These are phyloP conservation scores for Xanthia icteritia DNA, from an alignment of 2,888 invertebrate genomes.

Conservation along the genomic window DNA sequence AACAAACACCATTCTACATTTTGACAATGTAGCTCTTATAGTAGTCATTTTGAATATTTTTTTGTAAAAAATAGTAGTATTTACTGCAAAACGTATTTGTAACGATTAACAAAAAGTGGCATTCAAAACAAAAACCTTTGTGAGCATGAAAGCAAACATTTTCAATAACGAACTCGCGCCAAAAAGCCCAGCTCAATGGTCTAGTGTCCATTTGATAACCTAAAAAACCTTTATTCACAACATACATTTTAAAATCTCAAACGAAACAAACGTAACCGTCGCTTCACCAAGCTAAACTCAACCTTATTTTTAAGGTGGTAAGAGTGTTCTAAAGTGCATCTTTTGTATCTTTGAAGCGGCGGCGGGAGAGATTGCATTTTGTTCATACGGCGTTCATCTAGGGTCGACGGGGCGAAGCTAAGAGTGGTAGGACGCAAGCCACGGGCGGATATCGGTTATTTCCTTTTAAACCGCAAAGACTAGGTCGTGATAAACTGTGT, in stretches of 20 bases:
- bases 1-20: too few species aligned
- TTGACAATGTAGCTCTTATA: too few species aligned
- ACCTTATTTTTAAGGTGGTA: slow-evolving; percentile 57
- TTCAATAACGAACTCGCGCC: slow-evolving; percentile 18
- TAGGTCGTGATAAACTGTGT: slow-evolving; percentile 5
- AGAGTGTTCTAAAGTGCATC: slow-evolving; percentile 45
- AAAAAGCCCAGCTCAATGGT: slow-evolving; percentile 42
- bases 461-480: slow-evolving; percentile 22
- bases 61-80: not conserved
- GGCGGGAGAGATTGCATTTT: slow-evolving; percentile 82
- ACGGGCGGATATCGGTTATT: slow-evolving; percentile 53
- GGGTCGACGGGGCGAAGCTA: slow-evolving; percentile 76
- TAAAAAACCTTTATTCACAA: slow-evolving; percentile 68
- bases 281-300: slow-evolving; percentile 40
- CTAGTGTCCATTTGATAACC: slow-evolving; percentile 67
- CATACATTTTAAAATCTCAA: slow-evolving; percentile 73
- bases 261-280: slow-evolving; percentile 48
- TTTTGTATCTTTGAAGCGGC: slow-evolving; percentile 77
- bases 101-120: slow-evolving; percentile 9
- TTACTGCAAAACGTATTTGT: slow-evolving; percentile 14
- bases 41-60: too few species aligned
- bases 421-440: slow-evolving; percentile 63
- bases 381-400: slow-evolving; percentile 81
- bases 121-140: slow-evolving; percentile 13
- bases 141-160: slow-evolving; percentile 33